Evolutionary conservation across 1,140 invertebrate genomes (phyloP).

Genomic region (Solenopsis fugax): DNA sequence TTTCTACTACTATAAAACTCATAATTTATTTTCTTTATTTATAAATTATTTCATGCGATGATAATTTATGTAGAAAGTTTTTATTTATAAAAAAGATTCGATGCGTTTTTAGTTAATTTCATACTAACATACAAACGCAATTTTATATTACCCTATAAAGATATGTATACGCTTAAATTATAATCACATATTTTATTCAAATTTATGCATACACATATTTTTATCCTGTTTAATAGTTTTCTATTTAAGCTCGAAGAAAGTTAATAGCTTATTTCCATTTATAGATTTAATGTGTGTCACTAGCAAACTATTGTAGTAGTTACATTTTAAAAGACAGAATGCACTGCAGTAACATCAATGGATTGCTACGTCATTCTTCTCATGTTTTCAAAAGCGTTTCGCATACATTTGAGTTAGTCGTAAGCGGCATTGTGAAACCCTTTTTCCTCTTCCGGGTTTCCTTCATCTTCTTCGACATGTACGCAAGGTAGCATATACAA

Average conservation of each 20-base stretch:
- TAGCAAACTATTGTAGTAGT: neutral
- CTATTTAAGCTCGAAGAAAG: neutral
- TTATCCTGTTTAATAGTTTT: slow-evolving; percentile 15
- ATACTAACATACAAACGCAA: neutral
- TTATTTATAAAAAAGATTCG: neutral
- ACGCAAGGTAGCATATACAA: slow-evolving; percentile 8
- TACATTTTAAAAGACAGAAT: neutral
- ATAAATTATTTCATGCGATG: neutral
- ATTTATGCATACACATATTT: neutral
- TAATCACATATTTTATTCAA: neutral
- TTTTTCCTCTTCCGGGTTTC: neutral
- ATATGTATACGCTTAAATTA: neutral
- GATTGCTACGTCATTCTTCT: neutral
- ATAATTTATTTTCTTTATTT: neutral
- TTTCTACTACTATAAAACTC: neutral
- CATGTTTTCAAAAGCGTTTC: neutral
- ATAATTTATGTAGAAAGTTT: neutral
- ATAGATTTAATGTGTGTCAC: neutral
- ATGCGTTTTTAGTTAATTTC: neutral
- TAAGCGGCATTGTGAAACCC: slow-evolving; percentile 3
- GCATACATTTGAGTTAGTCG: slow-evolving; percentile 11
- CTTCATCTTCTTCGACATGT: slow-evolving; percentile 10
- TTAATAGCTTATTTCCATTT: neutral
- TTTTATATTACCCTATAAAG: neutral
- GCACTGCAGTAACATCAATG: neutral